Conservation (phyloP, 2,888 invertebrate species). For the Eristalis intricaria region DNA sequence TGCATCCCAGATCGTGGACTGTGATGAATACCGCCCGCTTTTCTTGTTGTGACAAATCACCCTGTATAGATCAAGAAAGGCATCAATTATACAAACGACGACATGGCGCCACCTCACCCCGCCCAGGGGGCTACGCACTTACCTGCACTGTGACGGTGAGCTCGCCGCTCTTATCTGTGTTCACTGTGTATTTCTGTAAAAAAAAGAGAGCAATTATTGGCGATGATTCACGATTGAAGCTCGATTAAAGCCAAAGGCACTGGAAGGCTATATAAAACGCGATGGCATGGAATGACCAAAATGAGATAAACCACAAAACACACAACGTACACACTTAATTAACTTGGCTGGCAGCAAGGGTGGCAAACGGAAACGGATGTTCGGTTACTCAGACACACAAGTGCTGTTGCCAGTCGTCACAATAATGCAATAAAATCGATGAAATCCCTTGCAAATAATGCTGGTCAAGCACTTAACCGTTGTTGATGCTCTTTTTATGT, state of each 20-base stretch:
- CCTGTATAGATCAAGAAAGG: conserved; percentile 83
- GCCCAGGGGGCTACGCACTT: conserved; percentile 68
- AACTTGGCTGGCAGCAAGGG: background rate
- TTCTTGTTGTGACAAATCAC: conserved; percentile 90
- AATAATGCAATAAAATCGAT: conserved; percentile 36
- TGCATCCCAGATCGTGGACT: conserved; percentile 93
- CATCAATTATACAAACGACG: conserved; percentile 47
- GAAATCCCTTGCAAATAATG: conserved; percentile 11
- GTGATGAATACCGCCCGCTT: conserved; percentile 92
- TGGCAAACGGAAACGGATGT: background rate
- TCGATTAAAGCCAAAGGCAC: background rate
- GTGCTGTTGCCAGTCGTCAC: conserved; percentile 4
- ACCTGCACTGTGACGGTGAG: conserved; percentile 91
- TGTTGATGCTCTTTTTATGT: conserved; percentile 8
- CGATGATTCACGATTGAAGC: background rate
- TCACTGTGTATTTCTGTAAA: conserved; percentile 89
- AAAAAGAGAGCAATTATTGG: conserved; percentile 18
- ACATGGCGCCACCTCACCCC: background rate
- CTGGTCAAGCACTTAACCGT: background rate
- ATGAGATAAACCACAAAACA: conserved; percentile 43
- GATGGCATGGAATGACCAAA: conserved; percentile 78
- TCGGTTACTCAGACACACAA: conserved; percentile 26
- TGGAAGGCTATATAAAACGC: conserved; percentile 55
- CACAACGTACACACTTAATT: conserved; percentile 3
- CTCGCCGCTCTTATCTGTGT: conserved; percentile 88